Evolutionary conservation across 2,888 invertebrate genomes (phyloP).

Genomic region (Heteromurus nitidus): DNA sequence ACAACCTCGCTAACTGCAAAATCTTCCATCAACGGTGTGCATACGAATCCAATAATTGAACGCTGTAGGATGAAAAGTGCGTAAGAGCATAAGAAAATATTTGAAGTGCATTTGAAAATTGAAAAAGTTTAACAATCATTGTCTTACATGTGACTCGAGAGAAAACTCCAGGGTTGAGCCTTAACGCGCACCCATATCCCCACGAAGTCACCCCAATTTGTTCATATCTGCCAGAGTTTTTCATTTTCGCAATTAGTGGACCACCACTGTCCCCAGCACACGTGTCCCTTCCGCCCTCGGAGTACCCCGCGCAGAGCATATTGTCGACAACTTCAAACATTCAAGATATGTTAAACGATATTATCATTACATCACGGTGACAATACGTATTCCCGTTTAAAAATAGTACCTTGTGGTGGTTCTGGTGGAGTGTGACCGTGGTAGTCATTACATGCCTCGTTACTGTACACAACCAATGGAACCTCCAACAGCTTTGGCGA

Average conservation of each 20-base stretch:
- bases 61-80: constrained; percentile 36
- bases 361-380: too few species aligned
- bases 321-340: not conserved
- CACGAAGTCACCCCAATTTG: constrained; percentile 72
- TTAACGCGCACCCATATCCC: constrained; percentile 70
- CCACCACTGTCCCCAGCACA: constrained; percentile 70
- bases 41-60: constrained; percentile 65
- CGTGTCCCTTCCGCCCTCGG: constrained; percentile 72
- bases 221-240: constrained; percentile 67
- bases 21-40: constrained; percentile 67
- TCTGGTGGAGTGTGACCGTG: constrained; percentile 68
- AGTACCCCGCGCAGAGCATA: constrained; percentile 68
- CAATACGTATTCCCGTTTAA: too few species aligned
- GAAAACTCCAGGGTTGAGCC: constrained; percentile 67
- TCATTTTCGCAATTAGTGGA: constrained; percentile 61
- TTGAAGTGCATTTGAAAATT: constrained; percentile 5
- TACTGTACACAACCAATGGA: constrained; percentile 65
- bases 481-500: constrained; percentile 71
- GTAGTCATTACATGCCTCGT: constrained; percentile 72
- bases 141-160: constrained; percentile 65
- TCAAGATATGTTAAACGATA: too few species aligned
- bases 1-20: constrained; percentile 31
- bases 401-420: constrained; percentile 71
- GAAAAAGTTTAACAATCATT: not conserved
- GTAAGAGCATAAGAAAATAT: not conserved